These are phyloP conservation scores for Sarcoramphus papa DNA, from an alignment of 2,797 vertebrate species.

Conservation along the genomic window DNA sequence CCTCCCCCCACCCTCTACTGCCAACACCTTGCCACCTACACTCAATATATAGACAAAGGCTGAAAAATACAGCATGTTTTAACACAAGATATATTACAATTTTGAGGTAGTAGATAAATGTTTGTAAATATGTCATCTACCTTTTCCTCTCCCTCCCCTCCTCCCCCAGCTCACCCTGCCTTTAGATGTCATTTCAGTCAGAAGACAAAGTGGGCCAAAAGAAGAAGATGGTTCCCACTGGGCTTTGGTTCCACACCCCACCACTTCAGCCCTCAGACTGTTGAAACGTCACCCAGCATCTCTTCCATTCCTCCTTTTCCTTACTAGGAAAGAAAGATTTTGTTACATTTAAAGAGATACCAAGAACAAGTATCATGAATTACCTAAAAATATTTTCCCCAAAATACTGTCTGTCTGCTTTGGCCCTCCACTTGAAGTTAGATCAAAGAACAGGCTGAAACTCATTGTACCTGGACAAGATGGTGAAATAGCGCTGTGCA, in stretches of 20 bases:
- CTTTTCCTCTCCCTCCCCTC: neutral
- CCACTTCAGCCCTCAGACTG: neutral
- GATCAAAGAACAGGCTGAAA: neutral
- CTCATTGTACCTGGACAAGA: neutral
- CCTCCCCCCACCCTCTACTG: neutral
- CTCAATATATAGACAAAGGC: neutral
- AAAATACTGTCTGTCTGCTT: neutral
- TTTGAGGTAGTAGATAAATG: neutral
- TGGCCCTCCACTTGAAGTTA: neutral
- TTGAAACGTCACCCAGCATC: rapidly evolving
- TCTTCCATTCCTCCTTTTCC: neutral
- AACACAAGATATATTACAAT: neutral
- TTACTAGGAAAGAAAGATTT: neutral
- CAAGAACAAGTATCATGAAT: neutral
- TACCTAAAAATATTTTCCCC: neutral
- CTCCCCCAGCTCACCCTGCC: neutral
- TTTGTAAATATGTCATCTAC: neutral
- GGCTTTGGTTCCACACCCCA: neutral
- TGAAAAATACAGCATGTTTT: neutral
- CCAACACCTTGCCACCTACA: neutral
- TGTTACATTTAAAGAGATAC: neutral
- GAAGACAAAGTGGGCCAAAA: neutral
- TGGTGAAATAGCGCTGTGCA: neutral
- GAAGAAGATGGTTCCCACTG: neutral
- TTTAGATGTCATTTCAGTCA: neutral